phyloP scores from a whole-genome alignment of 2,113 vertebrate genomes.

The Microcebus jonahi region DNA sequence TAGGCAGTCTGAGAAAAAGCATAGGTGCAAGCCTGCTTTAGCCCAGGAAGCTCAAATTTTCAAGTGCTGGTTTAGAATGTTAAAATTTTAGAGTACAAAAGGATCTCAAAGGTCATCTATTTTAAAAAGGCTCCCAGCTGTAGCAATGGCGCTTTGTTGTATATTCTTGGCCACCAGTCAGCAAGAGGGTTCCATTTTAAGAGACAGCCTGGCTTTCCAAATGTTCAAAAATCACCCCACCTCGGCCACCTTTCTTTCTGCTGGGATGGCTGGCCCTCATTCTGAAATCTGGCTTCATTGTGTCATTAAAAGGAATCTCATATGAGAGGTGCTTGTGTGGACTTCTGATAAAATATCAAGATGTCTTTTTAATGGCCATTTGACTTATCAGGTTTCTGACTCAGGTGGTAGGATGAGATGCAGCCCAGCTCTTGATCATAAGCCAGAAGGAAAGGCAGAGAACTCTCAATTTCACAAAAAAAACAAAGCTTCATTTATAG shows the following conservation, averaged over 20 bases:
- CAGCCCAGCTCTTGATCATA: neutral
- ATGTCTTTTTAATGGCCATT: neutral
- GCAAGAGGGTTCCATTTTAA: neutral
- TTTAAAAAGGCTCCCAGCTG: neutral
- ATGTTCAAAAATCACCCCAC: neutral
- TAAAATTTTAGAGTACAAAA: neutral
- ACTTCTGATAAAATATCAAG: neutral
- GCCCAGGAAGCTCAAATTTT: neutral
- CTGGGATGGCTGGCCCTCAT: neutral
- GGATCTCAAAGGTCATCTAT: neutral
- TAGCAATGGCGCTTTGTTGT: neutral
- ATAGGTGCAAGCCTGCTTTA: neutral
- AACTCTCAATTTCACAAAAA: slow-evolving; percentile 51
- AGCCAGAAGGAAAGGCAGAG: slow-evolving; percentile 30
- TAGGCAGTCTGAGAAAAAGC: neutral
- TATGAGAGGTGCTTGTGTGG: neutral
- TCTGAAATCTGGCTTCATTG: neutral
- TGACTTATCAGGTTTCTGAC: slow-evolving; percentile 29
- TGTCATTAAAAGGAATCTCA: neutral
- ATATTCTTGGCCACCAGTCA: neutral
- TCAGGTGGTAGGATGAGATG: neutral
- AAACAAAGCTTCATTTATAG: slow-evolving; percentile 56
- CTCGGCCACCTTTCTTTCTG: neutral
- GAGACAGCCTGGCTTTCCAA: neutral
- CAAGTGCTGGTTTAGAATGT: neutral